Conservation (phyloP, 2,888 invertebrate genomes). For the Tenodera sinensis region DNA sequence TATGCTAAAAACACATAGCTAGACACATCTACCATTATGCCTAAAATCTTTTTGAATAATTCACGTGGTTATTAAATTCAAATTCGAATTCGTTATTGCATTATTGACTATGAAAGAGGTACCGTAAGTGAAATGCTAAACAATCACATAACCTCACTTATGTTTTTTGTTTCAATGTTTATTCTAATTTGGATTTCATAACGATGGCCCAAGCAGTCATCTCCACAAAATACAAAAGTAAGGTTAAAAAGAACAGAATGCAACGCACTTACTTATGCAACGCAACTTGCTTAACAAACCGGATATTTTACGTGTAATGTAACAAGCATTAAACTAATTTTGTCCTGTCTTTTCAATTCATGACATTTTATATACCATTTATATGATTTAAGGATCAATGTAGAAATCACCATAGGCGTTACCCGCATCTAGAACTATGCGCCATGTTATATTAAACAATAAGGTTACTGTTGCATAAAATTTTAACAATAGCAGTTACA, state of each 20-base stretch:
- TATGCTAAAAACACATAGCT: not conserved
- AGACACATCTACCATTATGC: not conserved
- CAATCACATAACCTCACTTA: not conserved
- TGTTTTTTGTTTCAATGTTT: not conserved
- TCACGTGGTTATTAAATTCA: not conserved
- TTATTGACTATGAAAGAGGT: not conserved
- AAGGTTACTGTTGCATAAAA: conserved; percentile 18
- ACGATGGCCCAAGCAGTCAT: not conserved
- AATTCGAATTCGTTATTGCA: not conserved
- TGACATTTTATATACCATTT: not conserved
- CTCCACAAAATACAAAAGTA: not conserved
- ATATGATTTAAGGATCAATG: not conserved
- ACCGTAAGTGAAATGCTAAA: not conserved
- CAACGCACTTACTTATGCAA: not conserved
- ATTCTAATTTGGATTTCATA: not conserved
- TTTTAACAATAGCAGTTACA: conserved; percentile 22
- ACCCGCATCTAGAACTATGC: conserved; percentile 5
- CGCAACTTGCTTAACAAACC: not conserved
- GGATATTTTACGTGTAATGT: not conserved
- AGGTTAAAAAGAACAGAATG: not conserved
- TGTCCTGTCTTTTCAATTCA: not conserved
- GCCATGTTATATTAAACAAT: conserved; percentile 28
- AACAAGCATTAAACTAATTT: not conserved
- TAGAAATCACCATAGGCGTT: conserved; percentile 15
- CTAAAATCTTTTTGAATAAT: not conserved